Evolutionary conservation across 35 echinoderm and acorn worm genomes (phyloP).

Genomic region (Heliocidaris tuberculata): DNA sequence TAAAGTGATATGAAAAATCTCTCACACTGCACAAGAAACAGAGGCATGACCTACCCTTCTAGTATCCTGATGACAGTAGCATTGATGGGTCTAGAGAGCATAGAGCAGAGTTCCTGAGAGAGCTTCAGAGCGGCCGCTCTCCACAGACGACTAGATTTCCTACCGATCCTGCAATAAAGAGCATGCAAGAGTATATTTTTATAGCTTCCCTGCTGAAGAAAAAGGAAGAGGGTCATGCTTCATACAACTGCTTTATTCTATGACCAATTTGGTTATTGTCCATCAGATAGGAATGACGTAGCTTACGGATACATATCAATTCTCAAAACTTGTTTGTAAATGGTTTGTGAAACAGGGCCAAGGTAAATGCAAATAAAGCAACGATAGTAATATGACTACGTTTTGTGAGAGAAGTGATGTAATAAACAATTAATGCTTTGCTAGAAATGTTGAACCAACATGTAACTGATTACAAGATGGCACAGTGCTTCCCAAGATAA

Average conservation of each 20-base stretch:
- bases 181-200: not conserved
- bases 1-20: not conserved
- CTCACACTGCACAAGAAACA: not conserved
- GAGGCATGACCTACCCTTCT: slow-evolving; percentile 75
- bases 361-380: too few relatives aligned
- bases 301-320: too few relatives aligned
- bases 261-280: not conserved
- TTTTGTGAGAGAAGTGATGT: too few relatives aligned
- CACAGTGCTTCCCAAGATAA: too few relatives aligned
- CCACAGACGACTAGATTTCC: slow-evolving; percentile 90
- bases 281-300: too few relatives aligned
- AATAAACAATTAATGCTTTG: too few relatives aligned
- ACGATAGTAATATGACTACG: too few relatives aligned
- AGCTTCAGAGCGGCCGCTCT: slow-evolving; percentile 91
- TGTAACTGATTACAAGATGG: too few relatives aligned
- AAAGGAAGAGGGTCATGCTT: too few relatives aligned
- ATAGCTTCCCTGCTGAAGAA: not conserved
- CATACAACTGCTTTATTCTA: not conserved
- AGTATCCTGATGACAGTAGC: slow-evolving; percentile 87
- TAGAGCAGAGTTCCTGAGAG: slow-evolving; percentile 90
- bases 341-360: too few relatives aligned
- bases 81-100: slow-evolving; percentile 65
- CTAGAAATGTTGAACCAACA: too few relatives aligned
- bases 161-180: slow-evolving; percentile 76
- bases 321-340: too few relatives aligned